A percentile compares a stretch with the other conserved stretches of the same genome.
Evolutionary conservation across 92 coral and sea anemone species (phyloP).

Genomic region (Umimayanthus chanpuru): DNA sequence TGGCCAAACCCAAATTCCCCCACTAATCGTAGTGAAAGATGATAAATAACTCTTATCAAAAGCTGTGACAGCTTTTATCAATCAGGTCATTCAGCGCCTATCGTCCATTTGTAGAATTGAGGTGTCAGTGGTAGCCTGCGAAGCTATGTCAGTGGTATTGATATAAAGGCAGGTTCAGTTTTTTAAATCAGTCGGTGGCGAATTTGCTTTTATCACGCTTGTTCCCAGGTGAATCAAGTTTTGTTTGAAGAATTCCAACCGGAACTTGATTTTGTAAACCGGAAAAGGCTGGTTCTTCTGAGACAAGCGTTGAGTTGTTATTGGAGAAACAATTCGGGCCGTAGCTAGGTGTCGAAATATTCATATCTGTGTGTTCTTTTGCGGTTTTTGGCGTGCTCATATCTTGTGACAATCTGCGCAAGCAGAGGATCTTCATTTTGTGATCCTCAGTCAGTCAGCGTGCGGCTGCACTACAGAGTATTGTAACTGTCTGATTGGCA

Average conservation of each 20-base stretch:
- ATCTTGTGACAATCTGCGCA: background rate
- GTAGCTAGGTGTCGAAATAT: slow-evolving; percentile 13
- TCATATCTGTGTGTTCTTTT: slow-evolving; percentile 1
- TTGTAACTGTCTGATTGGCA: too few relatives aligned
- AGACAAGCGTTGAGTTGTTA: slow-evolving; percentile 27
- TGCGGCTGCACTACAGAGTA: background rate
- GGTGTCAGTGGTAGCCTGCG: background rate
- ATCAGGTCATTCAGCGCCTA: slow-evolving; percentile 9
- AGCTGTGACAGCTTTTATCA: background rate
- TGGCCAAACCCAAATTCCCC: background rate
- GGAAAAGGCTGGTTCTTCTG: slow-evolving; percentile 5
- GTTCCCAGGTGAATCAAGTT: background rate
- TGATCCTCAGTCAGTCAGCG: background rate
- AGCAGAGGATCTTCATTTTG: background rate
- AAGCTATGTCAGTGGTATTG: background rate
- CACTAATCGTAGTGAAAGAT: background rate
- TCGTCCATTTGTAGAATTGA: background rate
- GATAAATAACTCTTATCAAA: background rate
- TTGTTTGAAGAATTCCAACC: background rate
- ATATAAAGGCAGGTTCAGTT: background rate
- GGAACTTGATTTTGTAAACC: slow-evolving; percentile 24
- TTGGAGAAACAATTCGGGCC: slow-evolving; percentile 1
- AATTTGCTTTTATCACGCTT: background rate
- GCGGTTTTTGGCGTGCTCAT: background rate
- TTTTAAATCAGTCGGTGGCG: background rate